These are phyloP conservation scores for Enteromius unitaeniatus DNA, from an alignment of 2,797 vertebrate species.

Conservation along the genomic window DNA sequence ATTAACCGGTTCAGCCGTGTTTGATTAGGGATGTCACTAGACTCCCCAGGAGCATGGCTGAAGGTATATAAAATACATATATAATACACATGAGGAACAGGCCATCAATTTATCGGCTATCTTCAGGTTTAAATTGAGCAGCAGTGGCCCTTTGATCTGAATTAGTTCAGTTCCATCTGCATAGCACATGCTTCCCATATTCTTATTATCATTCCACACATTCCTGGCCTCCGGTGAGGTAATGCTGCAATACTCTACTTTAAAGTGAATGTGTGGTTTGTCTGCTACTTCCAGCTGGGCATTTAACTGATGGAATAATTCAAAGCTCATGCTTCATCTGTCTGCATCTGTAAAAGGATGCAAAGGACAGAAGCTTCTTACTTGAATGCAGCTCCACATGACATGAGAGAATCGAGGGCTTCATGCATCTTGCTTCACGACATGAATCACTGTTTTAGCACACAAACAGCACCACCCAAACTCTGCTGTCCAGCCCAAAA, in stretches of 20 bases:
- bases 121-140: background rate
- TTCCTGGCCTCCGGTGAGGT: slow-evolving; percentile 45
- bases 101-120: too few species aligned
- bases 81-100: background rate
- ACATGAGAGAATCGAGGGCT: background rate
- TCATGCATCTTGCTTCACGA: background rate
- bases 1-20: background rate
- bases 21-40: background rate
- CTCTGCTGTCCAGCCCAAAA: slow-evolving; percentile 17
- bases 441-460: slow-evolving; percentile 27
- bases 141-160: background rate
- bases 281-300: slow-evolving; percentile 40
- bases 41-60: background rate
- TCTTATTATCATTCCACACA: slow-evolving; percentile 48
- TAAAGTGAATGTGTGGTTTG: slow-evolving; percentile 13
- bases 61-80: background rate
- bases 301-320: slow-evolving; percentile 29
- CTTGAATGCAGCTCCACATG: background rate
- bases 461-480: slow-evolving; percentile 40
- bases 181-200: slow-evolving; percentile 38
- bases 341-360: background rate
- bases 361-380: background rate
- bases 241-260: slow-evolving; percentile 37
- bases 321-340: slow-evolving; percentile 23
- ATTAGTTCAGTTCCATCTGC: slow-evolving; percentile 25